Conservation (phyloP, 2,113 vertebrate genomes). For the Rhea pennata region DNA sequence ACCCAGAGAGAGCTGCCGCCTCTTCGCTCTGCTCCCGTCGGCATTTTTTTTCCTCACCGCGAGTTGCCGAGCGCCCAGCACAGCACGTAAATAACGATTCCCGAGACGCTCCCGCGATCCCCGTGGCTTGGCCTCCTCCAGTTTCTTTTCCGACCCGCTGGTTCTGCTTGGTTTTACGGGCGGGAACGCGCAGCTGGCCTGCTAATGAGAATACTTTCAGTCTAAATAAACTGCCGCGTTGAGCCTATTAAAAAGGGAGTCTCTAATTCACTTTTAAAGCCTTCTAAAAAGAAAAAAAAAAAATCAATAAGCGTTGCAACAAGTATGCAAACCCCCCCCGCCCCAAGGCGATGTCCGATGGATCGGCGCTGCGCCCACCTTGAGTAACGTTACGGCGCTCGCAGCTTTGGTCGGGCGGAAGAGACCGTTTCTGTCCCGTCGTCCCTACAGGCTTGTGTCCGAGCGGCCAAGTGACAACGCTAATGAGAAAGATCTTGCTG, state of each 20-base stretch:
- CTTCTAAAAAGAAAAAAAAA: neutral
- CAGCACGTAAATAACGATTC: neutral
- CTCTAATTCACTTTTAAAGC: neutral
- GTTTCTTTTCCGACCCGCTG: too few relatives aligned
- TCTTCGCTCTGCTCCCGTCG: too few relatives aligned
- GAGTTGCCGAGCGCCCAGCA: neutral
- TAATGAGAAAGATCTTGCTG: neutral
- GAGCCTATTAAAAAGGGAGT: neutral
- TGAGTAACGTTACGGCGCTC: neutral
- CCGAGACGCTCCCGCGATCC: neutral
- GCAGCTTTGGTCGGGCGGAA: neutral
- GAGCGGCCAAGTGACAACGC: neutral
- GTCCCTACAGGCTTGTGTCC: neutral
- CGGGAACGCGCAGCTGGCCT: neutral
- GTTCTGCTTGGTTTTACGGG: neutral
- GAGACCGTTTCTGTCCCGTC: neutral
- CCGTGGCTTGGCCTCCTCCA: neutral
- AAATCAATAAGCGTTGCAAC: slow-evolving; percentile 25
- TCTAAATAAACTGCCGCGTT: neutral
- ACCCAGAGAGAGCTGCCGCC: neutral
- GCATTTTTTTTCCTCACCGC: neutral
- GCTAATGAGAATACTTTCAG: neutral
- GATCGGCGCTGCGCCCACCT: neutral
- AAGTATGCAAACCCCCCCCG: neutral
- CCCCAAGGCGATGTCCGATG: neutral